A percentile compares a stretch with the other conserved stretches of the same genome.
These are phyloP conservation scores for Phortica variegata DNA, from an alignment of 1,140 invertebrate species.

Conservation along the genomic window DNA sequence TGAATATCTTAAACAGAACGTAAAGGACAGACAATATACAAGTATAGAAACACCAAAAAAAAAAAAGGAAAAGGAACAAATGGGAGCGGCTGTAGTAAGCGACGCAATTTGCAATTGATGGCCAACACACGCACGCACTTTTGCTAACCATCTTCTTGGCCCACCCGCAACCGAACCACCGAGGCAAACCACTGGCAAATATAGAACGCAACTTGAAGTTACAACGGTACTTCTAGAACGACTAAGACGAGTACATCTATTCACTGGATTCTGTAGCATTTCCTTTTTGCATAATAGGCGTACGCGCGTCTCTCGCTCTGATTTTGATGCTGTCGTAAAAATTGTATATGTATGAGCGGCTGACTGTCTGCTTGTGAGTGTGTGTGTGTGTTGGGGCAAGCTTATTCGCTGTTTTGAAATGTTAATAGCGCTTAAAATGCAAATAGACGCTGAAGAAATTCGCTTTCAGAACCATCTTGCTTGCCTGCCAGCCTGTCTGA, in stretches of 20 bases:
- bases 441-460: background rate
- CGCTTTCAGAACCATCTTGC: background rate
- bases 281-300: no score
- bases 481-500: no score
- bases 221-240: no score
- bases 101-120: conserved; percentile 50
- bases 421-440: background rate
- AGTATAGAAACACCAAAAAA: background rate
- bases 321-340: no score
- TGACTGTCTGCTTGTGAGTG: no score
- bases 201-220: conserved; percentile 4
- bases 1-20: no score
- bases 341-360: no score
- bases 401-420: conserved; percentile 15
- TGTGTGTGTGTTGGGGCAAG: no score
- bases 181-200: background rate
- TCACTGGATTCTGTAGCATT: conserved; percentile 39
- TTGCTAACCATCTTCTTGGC: background rate
- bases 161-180: conserved; percentile 1
- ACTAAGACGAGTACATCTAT: conserved; percentile 21
- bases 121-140: conserved; percentile 28
- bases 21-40: conserved; percentile 38
- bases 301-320: conserved; percentile 6
- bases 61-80: conserved; percentile 29
- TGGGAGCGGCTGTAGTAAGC: no score